Evolutionary conservation across 2,797 vertebrate species (phyloP), one percentile per base, ranked within the genome.

Genomic region (Nannoperca australis): DNA sequence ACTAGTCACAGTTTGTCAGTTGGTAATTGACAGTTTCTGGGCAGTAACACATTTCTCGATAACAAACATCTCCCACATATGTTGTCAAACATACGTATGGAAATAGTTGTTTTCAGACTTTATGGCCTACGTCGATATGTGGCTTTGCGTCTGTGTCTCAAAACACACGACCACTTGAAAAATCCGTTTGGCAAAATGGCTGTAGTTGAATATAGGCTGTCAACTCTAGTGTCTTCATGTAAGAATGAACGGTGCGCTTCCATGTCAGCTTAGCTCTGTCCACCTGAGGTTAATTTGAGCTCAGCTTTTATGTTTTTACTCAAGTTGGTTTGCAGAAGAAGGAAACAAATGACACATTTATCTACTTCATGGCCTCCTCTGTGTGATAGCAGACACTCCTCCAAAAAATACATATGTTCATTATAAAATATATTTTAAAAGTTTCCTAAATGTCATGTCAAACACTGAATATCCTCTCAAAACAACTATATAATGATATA

Each of bases 401-500:
- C 49, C 64, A 22, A 24, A 61, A 60, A 27, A 34, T 80, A 51
- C 55, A 70, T 61, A 15, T 59, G 15, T 73, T 74, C 11, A 24
- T 79, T 87, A 84, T 73, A 67, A 59, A 58, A 20, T 17, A 47
- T 58, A 55, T 85, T 71, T 73, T 65, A 42, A 22, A 81, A 5
- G 67, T 55, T 73, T 78, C 67, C 63, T 80, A 83, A 76, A 71
- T 74, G 11, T 60, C 63, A 75, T 71, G 76, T 86, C 87, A 47
- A 56, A 88, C 84, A 89, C 75, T 85, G 87, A 90, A 87, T 63
- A 59, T 58, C 14, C 44, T 56, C 36, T 63, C 45, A 65, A 38
- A 63, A 32, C 42, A 45, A 38, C 45, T 75, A 4, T 58, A 0
- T 75, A 6, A 47, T 22, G 75, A 76, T 18, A 56, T 32, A 81